These are phyloP conservation scores for Schizopygopsis malacanthus DNA, from an alignment of 2,797 vertebrate species.

Conservation along the genomic window DNA sequence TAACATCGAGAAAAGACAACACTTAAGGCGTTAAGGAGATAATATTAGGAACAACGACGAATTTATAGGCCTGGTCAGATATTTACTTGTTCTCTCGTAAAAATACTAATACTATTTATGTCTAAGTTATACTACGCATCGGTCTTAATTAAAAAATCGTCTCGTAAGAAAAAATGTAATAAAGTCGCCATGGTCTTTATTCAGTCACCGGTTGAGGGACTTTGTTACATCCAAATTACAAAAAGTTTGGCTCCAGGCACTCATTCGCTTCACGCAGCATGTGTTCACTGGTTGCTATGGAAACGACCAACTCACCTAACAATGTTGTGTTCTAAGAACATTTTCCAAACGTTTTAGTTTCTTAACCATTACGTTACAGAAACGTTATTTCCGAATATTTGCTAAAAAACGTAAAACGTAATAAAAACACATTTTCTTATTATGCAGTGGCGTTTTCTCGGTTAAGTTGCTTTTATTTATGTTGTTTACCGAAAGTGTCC, in stretches of 20 bases:
- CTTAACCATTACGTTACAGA: background rate
- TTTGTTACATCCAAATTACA: slow-evolving; percentile 12
- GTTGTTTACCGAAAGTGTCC: background rate
- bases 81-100: background rate
- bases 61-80: background rate
- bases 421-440: background rate
- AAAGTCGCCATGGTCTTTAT: background rate
- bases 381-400: background rate
- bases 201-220: slow-evolving; percentile 5
- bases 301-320: background rate
- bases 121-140: background rate
- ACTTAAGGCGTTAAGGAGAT: background rate
- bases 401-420: background rate
- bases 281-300: slow-evolving; percentile 49
- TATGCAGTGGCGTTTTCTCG: background rate
- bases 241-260: background rate
- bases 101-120: background rate
- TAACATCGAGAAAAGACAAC: background rate
- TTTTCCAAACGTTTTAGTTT: background rate
- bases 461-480: background rate
- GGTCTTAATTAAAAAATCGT: background rate
- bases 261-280: background rate
- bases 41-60: background rate
- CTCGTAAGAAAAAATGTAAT: background rate
- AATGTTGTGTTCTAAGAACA: background rate